phyloP scores from a whole-genome alignment of 2,113 vertebrate species.

The Solenodon paradoxus region DNA sequence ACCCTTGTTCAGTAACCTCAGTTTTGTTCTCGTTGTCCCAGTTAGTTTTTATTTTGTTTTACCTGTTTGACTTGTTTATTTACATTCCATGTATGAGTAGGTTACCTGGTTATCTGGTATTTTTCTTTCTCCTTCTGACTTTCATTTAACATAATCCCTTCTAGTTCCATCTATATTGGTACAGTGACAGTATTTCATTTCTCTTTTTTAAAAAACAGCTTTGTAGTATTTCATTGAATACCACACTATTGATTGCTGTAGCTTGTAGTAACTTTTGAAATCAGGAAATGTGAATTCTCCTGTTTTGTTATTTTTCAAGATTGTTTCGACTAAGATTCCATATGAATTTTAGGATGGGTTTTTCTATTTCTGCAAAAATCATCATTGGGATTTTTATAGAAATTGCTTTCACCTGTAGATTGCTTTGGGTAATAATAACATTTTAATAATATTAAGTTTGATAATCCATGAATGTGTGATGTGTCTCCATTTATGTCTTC shows the following conservation, averaged over 20 bases:
- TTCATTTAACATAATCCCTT: too few relatives aligned
- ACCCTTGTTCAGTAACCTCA: too few relatives aligned
- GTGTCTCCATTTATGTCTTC: neutral
- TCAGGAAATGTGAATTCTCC: neutral
- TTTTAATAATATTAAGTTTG: neutral
- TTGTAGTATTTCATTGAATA: too few relatives aligned
- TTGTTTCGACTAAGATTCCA: neutral
- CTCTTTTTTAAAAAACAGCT: too few relatives aligned
- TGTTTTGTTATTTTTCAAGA: neutral
- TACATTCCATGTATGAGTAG: too few relatives aligned
- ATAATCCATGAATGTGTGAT: neutral
- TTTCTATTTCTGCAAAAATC: neutral
- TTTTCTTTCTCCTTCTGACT: too few relatives aligned
- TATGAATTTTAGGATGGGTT: neutral
- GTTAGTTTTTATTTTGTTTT: too few relatives aligned
- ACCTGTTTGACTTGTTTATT: too few relatives aligned
- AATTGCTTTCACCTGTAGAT: neutral
- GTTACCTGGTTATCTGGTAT: too few relatives aligned
- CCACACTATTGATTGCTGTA: neutral
- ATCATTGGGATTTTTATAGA: neutral
- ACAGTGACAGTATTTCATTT: too few relatives aligned
- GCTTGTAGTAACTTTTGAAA: neutral
- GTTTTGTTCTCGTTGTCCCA: too few relatives aligned
- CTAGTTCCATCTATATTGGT: too few relatives aligned
- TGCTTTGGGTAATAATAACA: neutral